Evolutionary conservation across 1,140 invertebrate genomes (phyloP), one percentile per base, ranked within the genome.

Genomic region (Cyphomyrmex costatus): DNA sequence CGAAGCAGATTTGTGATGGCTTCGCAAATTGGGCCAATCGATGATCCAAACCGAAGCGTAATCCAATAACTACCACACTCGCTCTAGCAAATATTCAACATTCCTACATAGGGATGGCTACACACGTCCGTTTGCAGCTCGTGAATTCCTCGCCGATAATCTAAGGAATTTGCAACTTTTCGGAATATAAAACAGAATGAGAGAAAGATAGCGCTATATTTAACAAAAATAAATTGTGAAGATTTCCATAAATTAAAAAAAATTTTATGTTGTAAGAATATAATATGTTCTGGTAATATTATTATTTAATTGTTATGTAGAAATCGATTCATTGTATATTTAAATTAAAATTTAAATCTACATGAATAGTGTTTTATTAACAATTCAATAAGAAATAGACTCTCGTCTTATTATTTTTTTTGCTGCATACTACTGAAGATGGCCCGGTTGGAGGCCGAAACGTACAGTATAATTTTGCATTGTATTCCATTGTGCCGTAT

Each of bases 1-100:
- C 58, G n/a, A 76, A 19, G 85, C 30, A 24, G 83, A 89, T 83
- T 86, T 83, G 53, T 77, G 85, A 77, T 86, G 86, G 88, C 88
- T 88, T 88, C 60, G 76, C 61, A 80, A 89, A 86, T 89, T 88
- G 80, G 88, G 86, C 74, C 88, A 80, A 89, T 89, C 82, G 80
- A 87, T 87, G 80, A 85, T 84, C 77, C 86, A 77, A 36, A 68
- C n/a, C 65, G 27, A 73, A 19, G 1, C 7, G n/a, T 80, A 87
- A 87, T 84, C 27, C 73, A 77, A 79, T 87, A 79, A 68, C 61
- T 60, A 36, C 16, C 42, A 16, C 58, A 46, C 65, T 63, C 60
- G 60, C 16, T 63, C 58, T 27, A 77, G 82, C 61, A 71, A 78
- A 83, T 83, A 83, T 83, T 61, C 68, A 74, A 60, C 68, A 74